Percentiles rank a stretch among this genome's conserved stretches.
Evolutionary conservation across 2,797 vertebrate genomes (phyloP).

Genomic region (Sorex maritimensis): DNA sequence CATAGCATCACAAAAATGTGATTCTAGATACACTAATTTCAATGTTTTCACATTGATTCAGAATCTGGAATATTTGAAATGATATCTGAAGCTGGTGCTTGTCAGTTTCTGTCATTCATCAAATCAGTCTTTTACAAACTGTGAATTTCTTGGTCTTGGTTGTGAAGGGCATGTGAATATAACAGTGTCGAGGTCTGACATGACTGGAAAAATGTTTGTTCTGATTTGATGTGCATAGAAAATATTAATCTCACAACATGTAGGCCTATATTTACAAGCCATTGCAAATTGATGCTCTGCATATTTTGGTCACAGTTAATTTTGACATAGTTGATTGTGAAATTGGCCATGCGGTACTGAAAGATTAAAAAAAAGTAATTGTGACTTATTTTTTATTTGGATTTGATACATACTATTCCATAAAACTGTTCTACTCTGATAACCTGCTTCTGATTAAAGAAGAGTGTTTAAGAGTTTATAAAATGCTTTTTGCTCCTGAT

Average conservation of each 20-base stretch:
- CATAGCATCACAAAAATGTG: slow-evolving; percentile 41
- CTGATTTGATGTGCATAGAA: slow-evolving; percentile 78
- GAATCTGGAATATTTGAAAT: slow-evolving; percentile 71
- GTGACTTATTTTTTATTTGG: slow-evolving; percentile 59
- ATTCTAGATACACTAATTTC: slow-evolving; percentile 18
- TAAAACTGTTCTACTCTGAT: slow-evolving; percentile 45
- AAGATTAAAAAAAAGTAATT: slow-evolving; percentile 67
- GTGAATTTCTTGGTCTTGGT: slow-evolving; percentile 64
- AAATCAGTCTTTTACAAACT: slow-evolving; percentile 64
- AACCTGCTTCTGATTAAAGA: slow-evolving; percentile 11
- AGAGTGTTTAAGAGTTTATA: slow-evolving; percentile 9
- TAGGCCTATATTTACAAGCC: slow-evolving; percentile 78
- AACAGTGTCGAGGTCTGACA: slow-evolving; percentile 70
- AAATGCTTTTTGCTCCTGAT: not conserved
- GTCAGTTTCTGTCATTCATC: slow-evolving; percentile 72
- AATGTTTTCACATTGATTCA: slow-evolving; percentile 25
- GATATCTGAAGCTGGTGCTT: slow-evolving; percentile 56
- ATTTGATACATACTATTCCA: slow-evolving; percentile 58
- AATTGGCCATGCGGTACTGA: slow-evolving; percentile 65
- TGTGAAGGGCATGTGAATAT: slow-evolving; percentile 72
- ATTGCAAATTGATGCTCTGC: slow-evolving; percentile 76
- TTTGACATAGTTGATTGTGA: slow-evolving; percentile 72
- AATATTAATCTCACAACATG: slow-evolving; percentile 78
- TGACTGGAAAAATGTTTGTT: slow-evolving; percentile 73
- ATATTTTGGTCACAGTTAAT: slow-evolving; percentile 83